Evolutionary conservation across 2,113 vertebrate species (phyloP).

Genomic region (Noturus placidus): DNA sequence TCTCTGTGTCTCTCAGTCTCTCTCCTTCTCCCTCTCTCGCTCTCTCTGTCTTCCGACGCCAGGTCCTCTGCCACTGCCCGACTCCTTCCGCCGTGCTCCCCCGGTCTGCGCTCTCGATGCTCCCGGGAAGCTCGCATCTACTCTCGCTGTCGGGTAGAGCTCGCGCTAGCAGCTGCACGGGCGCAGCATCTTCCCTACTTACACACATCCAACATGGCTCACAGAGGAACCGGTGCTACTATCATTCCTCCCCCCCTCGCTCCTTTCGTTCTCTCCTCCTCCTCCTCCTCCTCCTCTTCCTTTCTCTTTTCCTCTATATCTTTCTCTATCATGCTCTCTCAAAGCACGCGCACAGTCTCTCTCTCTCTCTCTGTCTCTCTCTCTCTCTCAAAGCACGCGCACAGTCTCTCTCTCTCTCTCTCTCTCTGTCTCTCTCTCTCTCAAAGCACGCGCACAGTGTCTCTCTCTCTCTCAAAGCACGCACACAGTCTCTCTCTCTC

Average conservation of each 20-base stretch:
- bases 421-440: constrained; percentile 45
- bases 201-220: constrained; percentile 90
- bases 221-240: constrained; percentile 73
- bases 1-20: constrained; percentile 53
- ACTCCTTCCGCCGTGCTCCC: constrained; percentile 78
- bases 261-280: constrained; percentile 65
- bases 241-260: constrained; percentile 61
- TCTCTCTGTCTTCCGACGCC: constrained; percentile 66
- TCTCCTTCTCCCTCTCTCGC: constrained; percentile 57
- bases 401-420: constrained; percentile 37
- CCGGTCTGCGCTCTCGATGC: constrained; percentile 70
- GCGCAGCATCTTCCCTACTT: constrained; percentile 76
- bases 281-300: constrained; percentile 64
- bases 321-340: constrained; percentile 34
- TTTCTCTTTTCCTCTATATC: constrained; percentile 40
- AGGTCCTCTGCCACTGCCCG: constrained; percentile 74
- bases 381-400: no score
- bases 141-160: constrained; percentile 74
- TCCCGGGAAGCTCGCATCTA: constrained; percentile 80
- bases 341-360: constrained; percentile 2
- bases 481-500: constrained; percentile 38
- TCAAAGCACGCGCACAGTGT: no score
- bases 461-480: constrained; percentile 39
- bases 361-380: constrained; percentile 37
- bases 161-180: constrained; percentile 71